phyloP scores from a whole-genome alignment of 2,797 vertebrate species.

The Capromys pilorides region DNA sequence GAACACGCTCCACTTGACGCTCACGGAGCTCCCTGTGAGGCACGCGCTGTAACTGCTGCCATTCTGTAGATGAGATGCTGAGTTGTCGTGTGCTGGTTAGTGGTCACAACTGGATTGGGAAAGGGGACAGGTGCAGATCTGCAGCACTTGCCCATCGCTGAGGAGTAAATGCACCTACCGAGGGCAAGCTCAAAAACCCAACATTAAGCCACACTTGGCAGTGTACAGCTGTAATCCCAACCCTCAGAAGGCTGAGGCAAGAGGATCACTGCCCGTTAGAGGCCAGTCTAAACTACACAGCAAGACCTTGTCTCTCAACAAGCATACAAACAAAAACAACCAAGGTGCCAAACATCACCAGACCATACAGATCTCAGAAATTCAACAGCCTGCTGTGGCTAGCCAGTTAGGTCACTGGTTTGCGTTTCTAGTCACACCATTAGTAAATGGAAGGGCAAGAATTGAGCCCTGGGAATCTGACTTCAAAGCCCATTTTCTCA shows the following conservation, averaged over 20 bases:
- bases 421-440: not conserved
- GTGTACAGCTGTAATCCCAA: not conserved
- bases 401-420: not conserved
- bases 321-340: not conserved
- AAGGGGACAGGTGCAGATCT: too few relatives aligned
- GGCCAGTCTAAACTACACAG: not conserved
- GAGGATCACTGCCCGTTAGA: not conserved
- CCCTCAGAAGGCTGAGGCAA: not conserved
- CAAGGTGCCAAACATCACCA: not conserved
- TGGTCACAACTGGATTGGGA: too few relatives aligned
- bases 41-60: too few relatives aligned
- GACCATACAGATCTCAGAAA: not conserved
- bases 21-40: too few relatives aligned
- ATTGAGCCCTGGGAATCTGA: not conserved
- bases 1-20: too few relatives aligned
- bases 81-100: too few relatives aligned
- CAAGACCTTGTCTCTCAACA: not conserved
- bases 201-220: not conserved
- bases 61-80: too few relatives aligned
- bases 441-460: not conserved
- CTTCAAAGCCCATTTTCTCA: not conserved
- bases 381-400: not conserved
- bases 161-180: not conserved
- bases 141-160: too few relatives aligned
- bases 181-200: not conserved